A percentile compares a stretch with the other conserved stretches of the same genome.
Conservation (phyloP, 1,140 invertebrate genomes). For the Dryas iulia region DNA sequence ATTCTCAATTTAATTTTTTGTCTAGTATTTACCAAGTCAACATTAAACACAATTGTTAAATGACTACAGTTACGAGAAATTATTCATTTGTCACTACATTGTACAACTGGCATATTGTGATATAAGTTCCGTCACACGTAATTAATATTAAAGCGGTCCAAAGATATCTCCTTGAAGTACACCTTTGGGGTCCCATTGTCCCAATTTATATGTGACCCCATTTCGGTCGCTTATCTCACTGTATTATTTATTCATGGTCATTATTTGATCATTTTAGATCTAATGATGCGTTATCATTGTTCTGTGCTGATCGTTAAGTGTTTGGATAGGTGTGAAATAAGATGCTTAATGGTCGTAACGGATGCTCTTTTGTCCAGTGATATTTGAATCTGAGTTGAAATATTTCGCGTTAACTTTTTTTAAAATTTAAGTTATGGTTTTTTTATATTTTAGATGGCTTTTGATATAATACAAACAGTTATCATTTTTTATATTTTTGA, state of each 20-base stretch:
- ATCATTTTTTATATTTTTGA: no score
- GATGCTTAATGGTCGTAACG: conserved; percentile 63
- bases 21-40: background rate
- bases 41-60: background rate
- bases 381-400: conserved; percentile 37
- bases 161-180: conserved; percentile 51
- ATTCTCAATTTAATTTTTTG: background rate
- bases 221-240: conserved; percentile 63
- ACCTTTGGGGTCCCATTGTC: conserved; percentile 67
- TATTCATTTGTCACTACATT: conserved; percentile 37
- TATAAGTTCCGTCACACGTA: conserved; percentile 70
- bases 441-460: background rate
- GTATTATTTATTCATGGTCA: conserved; percentile 78
- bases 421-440: conserved; percentile 17
- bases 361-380: conserved; percentile 50
- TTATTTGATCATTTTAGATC: conserved; percentile 76
- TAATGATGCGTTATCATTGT: conserved; percentile 76
- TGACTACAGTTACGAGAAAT: background rate
- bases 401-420: conserved; percentile 5
- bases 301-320: conserved; percentile 56
- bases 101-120: conserved; percentile 67
- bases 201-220: conserved; percentile 58
- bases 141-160: conserved; percentile 64
- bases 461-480: background rate
- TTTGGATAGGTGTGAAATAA: conserved; percentile 64